Conservation (phyloP, 2,797 vertebrate species). For the Holocentrus rufus region DNA sequence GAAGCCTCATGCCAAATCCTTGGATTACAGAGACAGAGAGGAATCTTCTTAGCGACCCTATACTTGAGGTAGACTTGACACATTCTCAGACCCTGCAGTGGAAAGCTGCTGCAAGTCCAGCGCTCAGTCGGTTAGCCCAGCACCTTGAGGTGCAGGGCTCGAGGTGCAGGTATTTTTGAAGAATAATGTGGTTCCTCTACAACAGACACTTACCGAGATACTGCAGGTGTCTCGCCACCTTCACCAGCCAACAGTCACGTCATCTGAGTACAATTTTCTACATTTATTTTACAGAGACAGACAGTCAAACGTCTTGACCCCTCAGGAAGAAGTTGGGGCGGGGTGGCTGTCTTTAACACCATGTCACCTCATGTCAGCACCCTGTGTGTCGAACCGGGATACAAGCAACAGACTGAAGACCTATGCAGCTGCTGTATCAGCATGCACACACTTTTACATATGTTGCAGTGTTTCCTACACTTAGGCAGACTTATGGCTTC, state of each 20-base stretch:
- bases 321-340: not conserved
- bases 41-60: constrained; percentile 34
- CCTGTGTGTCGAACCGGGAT: too few relatives aligned
- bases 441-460: too few relatives aligned
- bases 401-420: too few relatives aligned
- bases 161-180: too few relatives aligned
- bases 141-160: constrained; percentile 7
- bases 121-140: not conserved
- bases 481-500: too few relatives aligned
- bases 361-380: not conserved
- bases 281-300: not conserved
- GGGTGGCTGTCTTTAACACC: not conserved
- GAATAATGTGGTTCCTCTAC: too few relatives aligned
- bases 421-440: too few relatives aligned
- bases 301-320: constrained; percentile 2
- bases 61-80: constrained; percentile 14
- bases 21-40: constrained; percentile 53
- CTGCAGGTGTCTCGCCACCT: too few relatives aligned
- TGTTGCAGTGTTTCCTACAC: too few relatives aligned
- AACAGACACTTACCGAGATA: too few relatives aligned
- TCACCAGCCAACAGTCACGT: too few relatives aligned
- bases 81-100: not conserved
- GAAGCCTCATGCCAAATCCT: constrained; percentile 55
- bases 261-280: too few relatives aligned
- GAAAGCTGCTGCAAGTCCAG: constrained; percentile 1